phyloP scores from a whole-genome alignment of 2,888 invertebrate genomes.

The Latrodectus elegans region DNA sequence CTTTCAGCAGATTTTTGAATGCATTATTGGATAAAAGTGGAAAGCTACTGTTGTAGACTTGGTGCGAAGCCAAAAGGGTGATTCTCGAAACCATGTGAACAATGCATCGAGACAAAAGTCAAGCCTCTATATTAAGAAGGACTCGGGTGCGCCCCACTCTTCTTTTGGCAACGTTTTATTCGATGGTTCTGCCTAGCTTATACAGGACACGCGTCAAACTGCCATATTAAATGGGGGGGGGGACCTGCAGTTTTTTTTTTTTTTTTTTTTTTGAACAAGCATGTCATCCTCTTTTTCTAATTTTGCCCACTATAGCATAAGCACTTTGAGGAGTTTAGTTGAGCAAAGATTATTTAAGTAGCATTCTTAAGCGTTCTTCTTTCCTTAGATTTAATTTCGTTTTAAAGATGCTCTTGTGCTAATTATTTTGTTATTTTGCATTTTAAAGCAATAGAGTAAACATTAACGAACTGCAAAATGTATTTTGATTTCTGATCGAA shows the following conservation, averaged over 20 bases:
- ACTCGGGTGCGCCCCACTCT: conserved; percentile 48
- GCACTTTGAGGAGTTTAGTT: conserved; percentile 6
- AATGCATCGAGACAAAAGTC: conserved; percentile 68
- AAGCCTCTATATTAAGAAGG: conserved; percentile 68
- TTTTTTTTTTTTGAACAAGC: conserved; percentile 15
- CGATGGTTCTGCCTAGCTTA: conserved; percentile 49
- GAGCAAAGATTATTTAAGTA: background rate
- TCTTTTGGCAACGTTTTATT: conserved; percentile 57
- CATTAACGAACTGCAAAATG: no score
- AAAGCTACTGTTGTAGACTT: conserved; percentile 69
- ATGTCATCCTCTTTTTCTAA: conserved; percentile 23
- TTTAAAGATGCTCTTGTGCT: background rate
- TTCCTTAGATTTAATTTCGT: background rate
- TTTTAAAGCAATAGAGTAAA: no score
- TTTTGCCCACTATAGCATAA: conserved; percentile 26
- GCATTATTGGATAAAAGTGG: conserved; percentile 70
- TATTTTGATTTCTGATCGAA: no score
- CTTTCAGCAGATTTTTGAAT: conserved; percentile 70
- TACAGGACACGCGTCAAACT: conserved; percentile 63
- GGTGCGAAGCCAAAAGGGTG: conserved; percentile 67
- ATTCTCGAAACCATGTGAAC: conserved; percentile 67
- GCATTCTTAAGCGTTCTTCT: background rate
- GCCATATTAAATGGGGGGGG: conserved; percentile 47
- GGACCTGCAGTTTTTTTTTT: conserved; percentile 24
- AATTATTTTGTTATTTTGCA: no score